These are phyloP conservation scores for Heliconius hewitsoni DNA, from an alignment of 1,140 invertebrate genomes.

Conservation along the genomic window DNA sequence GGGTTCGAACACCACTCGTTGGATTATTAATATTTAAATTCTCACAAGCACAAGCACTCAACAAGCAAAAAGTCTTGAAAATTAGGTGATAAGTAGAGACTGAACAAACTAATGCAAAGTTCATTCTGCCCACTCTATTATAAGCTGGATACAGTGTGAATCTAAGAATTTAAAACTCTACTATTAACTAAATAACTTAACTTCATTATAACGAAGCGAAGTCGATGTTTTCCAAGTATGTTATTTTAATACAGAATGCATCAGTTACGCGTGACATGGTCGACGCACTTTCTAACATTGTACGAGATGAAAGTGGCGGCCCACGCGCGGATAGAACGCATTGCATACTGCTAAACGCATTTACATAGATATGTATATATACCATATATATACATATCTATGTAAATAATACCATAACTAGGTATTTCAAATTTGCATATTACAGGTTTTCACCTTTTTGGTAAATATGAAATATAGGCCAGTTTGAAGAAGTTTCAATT, in stretches of 20 bases:
- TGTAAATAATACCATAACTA: neutral
- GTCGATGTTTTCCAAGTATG: neutral
- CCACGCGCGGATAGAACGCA: slow-evolving; percentile 18
- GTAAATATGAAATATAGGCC: neutral
- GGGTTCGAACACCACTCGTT: too few relatives aligned
- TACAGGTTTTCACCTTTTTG: neutral
- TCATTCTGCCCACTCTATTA: too few relatives aligned
- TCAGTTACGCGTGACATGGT: slow-evolving; percentile 24
- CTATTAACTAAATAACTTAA: neutral
- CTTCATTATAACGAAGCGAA: neutral
- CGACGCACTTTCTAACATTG: slow-evolving; percentile 44
- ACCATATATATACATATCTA: neutral
- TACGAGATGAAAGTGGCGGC: slow-evolving; percentile 40
- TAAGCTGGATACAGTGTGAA: too few relatives aligned
- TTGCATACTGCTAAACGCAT: neutral
- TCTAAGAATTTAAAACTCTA: too few relatives aligned
- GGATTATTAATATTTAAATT: too few relatives aligned
- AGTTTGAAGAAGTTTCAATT: neutral
- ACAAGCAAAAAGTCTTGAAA: too few relatives aligned
- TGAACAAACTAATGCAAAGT: too few relatives aligned
- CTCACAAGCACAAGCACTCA: too few relatives aligned
- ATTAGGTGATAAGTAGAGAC: too few relatives aligned
- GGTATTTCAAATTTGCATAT: neutral
- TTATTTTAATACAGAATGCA: neutral
- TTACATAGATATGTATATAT: slow-evolving; percentile 23